Percentiles rank a stretch among this genome's conserved stretches.
Evolutionary conservation across 1,140 invertebrate species (phyloP).

Genomic region (Drosophila miranda): DNA sequence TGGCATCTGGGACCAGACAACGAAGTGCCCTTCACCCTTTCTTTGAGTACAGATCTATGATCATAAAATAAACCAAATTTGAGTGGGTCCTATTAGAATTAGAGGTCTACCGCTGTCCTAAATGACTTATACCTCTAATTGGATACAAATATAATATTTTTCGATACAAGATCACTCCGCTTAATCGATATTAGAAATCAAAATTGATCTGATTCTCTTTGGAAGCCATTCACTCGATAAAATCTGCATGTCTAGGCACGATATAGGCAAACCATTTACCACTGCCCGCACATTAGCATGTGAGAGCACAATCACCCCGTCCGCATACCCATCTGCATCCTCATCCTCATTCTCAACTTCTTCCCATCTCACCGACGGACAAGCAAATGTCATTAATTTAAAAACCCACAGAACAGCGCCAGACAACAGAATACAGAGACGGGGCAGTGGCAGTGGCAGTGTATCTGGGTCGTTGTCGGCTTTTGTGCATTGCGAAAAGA

Average conservation of each 20-base stretch:
- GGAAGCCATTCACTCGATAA: neutral
- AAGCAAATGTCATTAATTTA: constrained; percentile 69
- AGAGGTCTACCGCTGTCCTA: no score
- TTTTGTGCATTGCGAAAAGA: constrained; percentile 40
- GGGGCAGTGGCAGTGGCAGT: constrained; percentile 6
- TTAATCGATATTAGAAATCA: neutral
- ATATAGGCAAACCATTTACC: constrained; percentile 5
- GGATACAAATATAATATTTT: no score
- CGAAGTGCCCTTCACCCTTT: neutral
- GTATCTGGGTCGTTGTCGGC: constrained; percentile 46
- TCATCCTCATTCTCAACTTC: constrained; percentile 9
- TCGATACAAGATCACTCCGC: neutral
- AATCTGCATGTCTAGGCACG: neutral
- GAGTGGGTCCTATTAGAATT: neutral
- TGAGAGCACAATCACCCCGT: constrained; percentile 8
- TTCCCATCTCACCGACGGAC: constrained; percentile 45
- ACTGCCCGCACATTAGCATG: constrained; percentile 2
- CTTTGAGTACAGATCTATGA: no score
- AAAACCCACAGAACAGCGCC: constrained; percentile 38
- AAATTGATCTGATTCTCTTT: no score
- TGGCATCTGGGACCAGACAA: constrained; percentile 21
- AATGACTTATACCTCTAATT: no score
- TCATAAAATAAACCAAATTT: neutral
- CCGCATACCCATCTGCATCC: constrained; percentile 2
- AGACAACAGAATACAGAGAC: constrained; percentile 15